phyloP scores from a whole-genome alignment of 2,113 vertebrate genomes.

The Urocolius indicus region DNA sequence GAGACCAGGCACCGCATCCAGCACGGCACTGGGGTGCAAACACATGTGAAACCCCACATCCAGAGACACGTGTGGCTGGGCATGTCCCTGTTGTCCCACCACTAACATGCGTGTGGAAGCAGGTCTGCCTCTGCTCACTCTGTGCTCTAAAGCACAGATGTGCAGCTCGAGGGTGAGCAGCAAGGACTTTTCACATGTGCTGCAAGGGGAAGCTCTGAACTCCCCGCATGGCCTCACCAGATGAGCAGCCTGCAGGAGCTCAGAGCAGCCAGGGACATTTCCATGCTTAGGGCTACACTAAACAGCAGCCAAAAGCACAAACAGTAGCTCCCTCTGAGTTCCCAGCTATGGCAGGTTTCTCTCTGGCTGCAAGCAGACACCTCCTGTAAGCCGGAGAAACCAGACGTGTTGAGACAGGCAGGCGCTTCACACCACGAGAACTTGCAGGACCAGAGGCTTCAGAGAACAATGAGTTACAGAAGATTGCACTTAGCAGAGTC shows the following conservation, averaged over 20 bases:
- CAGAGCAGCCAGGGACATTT: not conserved
- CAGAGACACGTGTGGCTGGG: not conserved
- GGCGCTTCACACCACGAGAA: not conserved
- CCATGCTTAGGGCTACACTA: not conserved
- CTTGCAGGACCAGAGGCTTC: not conserved
- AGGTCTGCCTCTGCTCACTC: not conserved
- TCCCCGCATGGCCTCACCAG: fast-evolving
- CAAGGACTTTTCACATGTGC: not conserved
- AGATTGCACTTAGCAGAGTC: conserved; percentile 13
- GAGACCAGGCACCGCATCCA: not conserved
- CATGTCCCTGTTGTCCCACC: not conserved
- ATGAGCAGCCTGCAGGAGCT: not conserved
- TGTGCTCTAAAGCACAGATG: not conserved
- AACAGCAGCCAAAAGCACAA: not conserved
- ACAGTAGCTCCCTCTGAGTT: not conserved
- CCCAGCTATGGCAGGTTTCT: not conserved
- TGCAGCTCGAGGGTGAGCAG: not conserved
- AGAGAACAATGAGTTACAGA: conserved; percentile 30
- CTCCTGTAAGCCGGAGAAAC: conserved; percentile 29
- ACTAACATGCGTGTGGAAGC: not conserved
- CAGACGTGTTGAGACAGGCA: conserved; percentile 7
- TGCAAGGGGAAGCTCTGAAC: not conserved
- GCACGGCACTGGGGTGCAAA: not conserved
- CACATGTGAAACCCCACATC: not conserved
- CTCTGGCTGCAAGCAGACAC: not conserved